Evolutionary conservation across 2,113 vertebrate genomes (phyloP), one percentile per base, ranked within the genome.

Genomic region (Lasiurus borealis): DNA sequence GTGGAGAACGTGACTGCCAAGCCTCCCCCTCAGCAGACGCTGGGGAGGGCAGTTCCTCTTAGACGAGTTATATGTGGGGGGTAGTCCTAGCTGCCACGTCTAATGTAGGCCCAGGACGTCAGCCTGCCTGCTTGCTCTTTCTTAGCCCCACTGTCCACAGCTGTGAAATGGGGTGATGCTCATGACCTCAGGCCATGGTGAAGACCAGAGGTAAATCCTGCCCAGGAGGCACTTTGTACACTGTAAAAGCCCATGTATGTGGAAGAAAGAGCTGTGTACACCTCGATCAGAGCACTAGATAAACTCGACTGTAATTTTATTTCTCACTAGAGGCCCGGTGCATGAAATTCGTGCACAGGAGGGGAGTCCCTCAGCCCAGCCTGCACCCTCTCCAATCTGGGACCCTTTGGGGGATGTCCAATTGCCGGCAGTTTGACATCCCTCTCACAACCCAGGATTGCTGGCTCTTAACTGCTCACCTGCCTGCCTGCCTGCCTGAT

Each of bases 21-120:
- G 12, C 2, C 46, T 40, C 18, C 0, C 0, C 40, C 23, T 21
- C 29, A 19, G 72, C 34, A 12, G 31, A 36, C 12, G 1, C 19
- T 12, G 14, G 40, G 4, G 19, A 6, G 10, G 23, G 54, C 52
- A 29, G 34, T 12, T 3, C 18, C 27, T 68, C 68, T 78, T 34
- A 68, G 31, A 89, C 88, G 71, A 36, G 34, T 54, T 23, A 4
- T 18, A 2, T 14, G 15, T 10, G 6, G 31, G n/a, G 54, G 25
- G 15, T 7, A 8, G 46, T 71, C n/a, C 0, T 21, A 48, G 8
- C 29, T 8, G 83, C 6, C 9, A 6, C 0, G 23, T 31, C 19
- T 44, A 11, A 12, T 2, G 11, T 1, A 40, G 85, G 34, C 36
- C 36, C 59, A 36, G 52, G 34, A 6, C 21, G 23, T 23, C 81